Conservation (phyloP, 2,888 invertebrate genomes). For the Dioctria linearis region DNA sequence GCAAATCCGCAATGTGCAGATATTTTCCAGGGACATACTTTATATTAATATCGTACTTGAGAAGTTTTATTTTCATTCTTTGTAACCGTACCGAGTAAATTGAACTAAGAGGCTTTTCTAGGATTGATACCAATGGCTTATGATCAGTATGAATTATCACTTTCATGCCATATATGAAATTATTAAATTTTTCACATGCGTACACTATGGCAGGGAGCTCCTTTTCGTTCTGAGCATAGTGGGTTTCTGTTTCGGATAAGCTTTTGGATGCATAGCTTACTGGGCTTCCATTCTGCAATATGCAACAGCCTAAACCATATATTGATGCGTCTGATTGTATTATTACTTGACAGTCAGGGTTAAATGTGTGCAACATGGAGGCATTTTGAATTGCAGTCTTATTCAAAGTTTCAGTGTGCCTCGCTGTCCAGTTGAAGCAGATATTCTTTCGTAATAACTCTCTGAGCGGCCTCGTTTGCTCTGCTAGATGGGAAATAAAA, state of each 20-base stretch:
- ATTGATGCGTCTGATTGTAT: constrained; percentile 52
- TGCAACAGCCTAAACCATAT: constrained; percentile 49
- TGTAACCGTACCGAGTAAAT: constrained; percentile 56
- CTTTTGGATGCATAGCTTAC: constrained; percentile 61
- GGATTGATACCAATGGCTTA: constrained; percentile 55
- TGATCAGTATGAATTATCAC: constrained; percentile 57
- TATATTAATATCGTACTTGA: constrained; percentile 58
- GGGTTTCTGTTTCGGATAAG: constrained; percentile 60
- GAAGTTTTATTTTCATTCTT: constrained; percentile 57
- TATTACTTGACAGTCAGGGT: neutral
- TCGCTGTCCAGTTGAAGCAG: neutral
- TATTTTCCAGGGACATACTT: constrained; percentile 59
- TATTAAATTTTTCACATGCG: constrained; percentile 58
- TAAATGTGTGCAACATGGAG: neutral
- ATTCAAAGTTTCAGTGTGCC: neutral
- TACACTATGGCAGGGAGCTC: constrained; percentile 59
- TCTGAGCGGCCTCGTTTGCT: neutral
- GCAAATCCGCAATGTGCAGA: constrained; percentile 59
- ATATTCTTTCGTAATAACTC: constrained; percentile 23
- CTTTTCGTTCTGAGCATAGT: constrained; percentile 57
- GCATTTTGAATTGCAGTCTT: constrained; percentile 17
- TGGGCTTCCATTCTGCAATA: constrained; percentile 51
- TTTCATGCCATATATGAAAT: constrained; percentile 58
- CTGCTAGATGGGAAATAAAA: constrained; percentile 5
- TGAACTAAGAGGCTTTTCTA: constrained; percentile 55